Evolutionary conservation across 2,113 vertebrate genomes (phyloP), one percentile per base, ranked within the genome.

Genomic region (Corythornis madagascariensis): DNA sequence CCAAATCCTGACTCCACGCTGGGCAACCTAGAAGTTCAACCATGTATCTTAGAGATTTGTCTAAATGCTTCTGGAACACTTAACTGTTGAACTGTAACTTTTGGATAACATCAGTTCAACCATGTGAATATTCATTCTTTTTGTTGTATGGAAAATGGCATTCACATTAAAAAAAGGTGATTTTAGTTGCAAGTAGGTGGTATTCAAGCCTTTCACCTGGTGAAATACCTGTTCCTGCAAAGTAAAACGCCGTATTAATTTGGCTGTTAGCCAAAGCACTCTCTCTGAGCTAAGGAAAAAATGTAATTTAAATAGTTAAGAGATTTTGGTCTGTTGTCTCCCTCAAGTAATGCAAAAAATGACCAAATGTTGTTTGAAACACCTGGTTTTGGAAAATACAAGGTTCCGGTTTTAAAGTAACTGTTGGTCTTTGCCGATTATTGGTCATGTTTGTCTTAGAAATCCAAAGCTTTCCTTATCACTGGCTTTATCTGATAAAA

Each of bases 401-500:
- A 59, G 28, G 28, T 28, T 76, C 70, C 3, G 4, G 35, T 64
- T 71, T 60, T 89, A 72, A 79, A 56, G 57, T 74, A 83, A 83
- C 87, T 83, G 38, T 79, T 92, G 56, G 52, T 89, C 66, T 92
- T 80, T 83, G 76, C 77, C 93, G 74, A 78, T 96, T 73, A 93
- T 80, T 74, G 94, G 72, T 96, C 50, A 1, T 86, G 90, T 97
- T 92, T 95, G 72, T 97, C 94, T 93, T 78, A 97, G 91, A 96
- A 97, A 95, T 92, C 97, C 97, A 11, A 83, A 95, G 86, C 97
- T 97, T 97, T 94, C 95, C 95, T 93, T 78, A 83, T 97, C 94
- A 91, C 87, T 96, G 96, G 95, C 97, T 97, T 97, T 97, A 91
- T 97, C 97, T 98, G 97, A 97, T 98, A 98, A 98, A 98, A 98